phyloP scores from a whole-genome alignment of 1,140 invertebrate genomes.

The Magallana ariakensis region DNA sequence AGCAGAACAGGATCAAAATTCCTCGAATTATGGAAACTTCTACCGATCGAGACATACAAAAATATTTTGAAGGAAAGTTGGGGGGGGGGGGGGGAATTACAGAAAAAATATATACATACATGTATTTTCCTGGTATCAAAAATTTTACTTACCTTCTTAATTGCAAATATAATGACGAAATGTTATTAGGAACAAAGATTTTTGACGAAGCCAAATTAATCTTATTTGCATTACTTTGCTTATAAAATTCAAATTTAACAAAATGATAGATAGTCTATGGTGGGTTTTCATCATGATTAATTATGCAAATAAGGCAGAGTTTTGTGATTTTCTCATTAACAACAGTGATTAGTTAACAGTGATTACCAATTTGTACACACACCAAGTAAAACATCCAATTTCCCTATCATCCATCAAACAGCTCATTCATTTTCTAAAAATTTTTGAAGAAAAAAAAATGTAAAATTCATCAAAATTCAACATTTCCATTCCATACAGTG shows the following conservation, averaged over 20 bases:
- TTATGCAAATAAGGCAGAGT: constrained; percentile 29
- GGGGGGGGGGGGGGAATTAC: no score
- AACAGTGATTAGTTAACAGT: constrained; percentile 38
- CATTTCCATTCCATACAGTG: constrained; percentile 8
- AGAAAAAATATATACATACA: no score
- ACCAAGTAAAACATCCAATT: constrained; percentile 20
- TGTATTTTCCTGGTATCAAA: background rate
- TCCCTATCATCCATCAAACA: constrained; percentile 37
- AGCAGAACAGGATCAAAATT: constrained; percentile 20
- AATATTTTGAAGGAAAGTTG: background rate
- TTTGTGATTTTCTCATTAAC: constrained; percentile 42
- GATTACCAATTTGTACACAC: constrained; percentile 33
- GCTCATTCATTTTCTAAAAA: constrained; percentile 40
- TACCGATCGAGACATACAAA: background rate
- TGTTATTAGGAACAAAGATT: constrained; percentile 33
- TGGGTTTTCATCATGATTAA: constrained; percentile 41
- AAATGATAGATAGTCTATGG: constrained; percentile 42
- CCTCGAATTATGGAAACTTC: background rate
- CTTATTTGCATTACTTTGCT: constrained; percentile 43
- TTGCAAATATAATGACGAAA: constrained; percentile 23
- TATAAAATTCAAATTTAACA: constrained; percentile 41
- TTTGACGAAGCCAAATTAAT: constrained; percentile 38
- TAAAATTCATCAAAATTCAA: constrained; percentile 43
- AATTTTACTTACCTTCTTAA: constrained; percentile 38
- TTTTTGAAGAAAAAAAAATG: constrained; percentile 26